Evolutionary conservation across 2,888 invertebrate genomes (phyloP).

Genomic region (Terebella lapidaria): DNA sequence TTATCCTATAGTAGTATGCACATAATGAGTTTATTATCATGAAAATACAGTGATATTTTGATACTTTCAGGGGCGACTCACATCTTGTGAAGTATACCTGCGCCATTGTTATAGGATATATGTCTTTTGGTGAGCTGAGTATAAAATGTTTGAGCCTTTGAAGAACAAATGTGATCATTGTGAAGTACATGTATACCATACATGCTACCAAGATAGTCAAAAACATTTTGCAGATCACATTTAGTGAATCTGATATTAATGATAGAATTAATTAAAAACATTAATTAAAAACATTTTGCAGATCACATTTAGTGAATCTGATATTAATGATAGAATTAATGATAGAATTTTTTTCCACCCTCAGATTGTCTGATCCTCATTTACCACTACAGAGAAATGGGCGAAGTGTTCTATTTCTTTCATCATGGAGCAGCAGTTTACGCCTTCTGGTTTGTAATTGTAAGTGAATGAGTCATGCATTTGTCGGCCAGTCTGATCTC

Average conservation of each 20-base stretch:
- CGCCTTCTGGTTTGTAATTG: conserved; percentile 49
- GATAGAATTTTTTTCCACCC: too few relatives aligned
- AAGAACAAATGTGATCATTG: too few relatives aligned
- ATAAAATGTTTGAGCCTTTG: too few relatives aligned
- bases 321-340: too few relatives aligned
- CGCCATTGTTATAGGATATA: conserved; percentile 48
- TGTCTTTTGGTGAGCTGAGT: conserved; percentile 40
- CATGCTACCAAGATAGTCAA: too few relatives aligned
- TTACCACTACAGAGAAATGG: conserved; percentile 34
- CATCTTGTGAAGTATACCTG: conserved; percentile 39
- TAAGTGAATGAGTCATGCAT: conserved; percentile 26
- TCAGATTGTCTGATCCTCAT: background rate
- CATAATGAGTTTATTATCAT: too few relatives aligned
- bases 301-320: too few relatives aligned
- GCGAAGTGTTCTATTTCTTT: conserved; percentile 42
- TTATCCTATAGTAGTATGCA: background rate
- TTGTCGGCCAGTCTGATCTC: conserved; percentile 5
- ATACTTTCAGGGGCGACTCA: conserved; percentile 38
- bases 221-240: too few relatives aligned
- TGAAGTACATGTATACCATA: too few relatives aligned
- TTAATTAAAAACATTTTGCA: too few relatives aligned
- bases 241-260: too few relatives aligned
- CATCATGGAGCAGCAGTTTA: conserved; percentile 50
- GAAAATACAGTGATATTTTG: background rate
- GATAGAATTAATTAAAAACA: too few relatives aligned